Evolutionary conservation across 2,797 vertebrate genomes (phyloP), one percentile per base, ranked within the genome.

Genomic region (Carcharodon carcharias): DNA sequence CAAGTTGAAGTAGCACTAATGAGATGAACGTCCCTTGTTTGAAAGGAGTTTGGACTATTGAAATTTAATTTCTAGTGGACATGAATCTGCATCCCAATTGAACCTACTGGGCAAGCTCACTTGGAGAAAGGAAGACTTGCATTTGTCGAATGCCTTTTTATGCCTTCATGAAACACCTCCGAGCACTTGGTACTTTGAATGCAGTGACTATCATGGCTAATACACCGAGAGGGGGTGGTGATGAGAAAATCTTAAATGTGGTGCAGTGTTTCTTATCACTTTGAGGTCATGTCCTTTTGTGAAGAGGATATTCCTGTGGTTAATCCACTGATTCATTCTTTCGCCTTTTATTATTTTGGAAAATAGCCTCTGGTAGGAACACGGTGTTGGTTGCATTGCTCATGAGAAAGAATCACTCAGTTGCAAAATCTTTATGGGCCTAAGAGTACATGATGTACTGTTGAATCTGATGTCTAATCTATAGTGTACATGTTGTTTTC

Each of bases 401-500:
- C 18, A 8, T 63, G 14, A 61, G 58, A 63, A n/a, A 35, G 35
- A 63, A 40, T 61, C 58, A 35, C 58, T 92, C 56, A 8, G 18
- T 65, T 9, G 40, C 58, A 40, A 63, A 92, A 92, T n/a, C 11
- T 56, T 35, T 58, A 92, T 92, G 89, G 58, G 6, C 58, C 89
- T 23, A n/a, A 92, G 35, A 63, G 89, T 92, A 92, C 89, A 65
- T 63, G 58, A 63, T 92, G 89, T 92, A 65, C 58, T 92, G 58
- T 92, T 63, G 58, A 92, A 63, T 65, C 58, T 92, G 89, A 92
- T 92, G 89, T 92, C 58, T 65, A 92, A 92, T 63, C 89, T 65
- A 92, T 92, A 92, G 31, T 65, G 89, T 65, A 92, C 58, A 65
- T 21, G 89, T 92, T 40, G 58, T 92, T 92, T 65, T 92, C 89